Evolutionary conservation across 1,140 invertebrate species (phyloP), one percentile per base, ranked within the genome.

Genomic region (Tachypleus tridentatus): DNA sequence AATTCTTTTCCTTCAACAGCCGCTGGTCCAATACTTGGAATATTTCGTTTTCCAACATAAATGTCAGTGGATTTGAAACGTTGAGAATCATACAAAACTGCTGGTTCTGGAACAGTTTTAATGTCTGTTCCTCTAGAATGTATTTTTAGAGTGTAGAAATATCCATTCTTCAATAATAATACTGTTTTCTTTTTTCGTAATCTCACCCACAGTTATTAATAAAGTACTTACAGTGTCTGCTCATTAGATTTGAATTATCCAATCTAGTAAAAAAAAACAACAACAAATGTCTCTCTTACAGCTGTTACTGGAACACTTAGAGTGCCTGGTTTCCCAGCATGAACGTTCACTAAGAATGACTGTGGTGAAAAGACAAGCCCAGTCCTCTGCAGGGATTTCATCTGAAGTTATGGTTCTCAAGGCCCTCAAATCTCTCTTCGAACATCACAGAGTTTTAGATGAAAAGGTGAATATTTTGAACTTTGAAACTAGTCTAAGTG

Each of bases 371-470:
- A 81, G 97, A 67, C 94, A 97, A 77, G 88, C 91, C 51, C 92
- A 92, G 7, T 90, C 93, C 56, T 92, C 97, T 76, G 95, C 92
- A 11, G 96, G 96, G 1, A 96, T 99, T 69, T 98, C 95, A 69
- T 97, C 93, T 71, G 97, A 99, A 80, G 96, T 98, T 51, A 97
- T 99, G 82, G 96, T 99, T 29, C 83, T 99, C 4, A 99, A 99
- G 80, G 97, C 97, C 49, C 84, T 99, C 67, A 98, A 99, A 82
- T 97, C 93, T 69, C 84, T 99, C 62, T 99, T 99, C 82, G 97
- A 99, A 80, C 97, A 99, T 81, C 97, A 99, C 83, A 99, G 99
- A 81, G 97, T 95, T 59, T 81, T 99, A 62, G 97, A 99, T 82
- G 96, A 99, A 81, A 98, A 99, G 85, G 93, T 95, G 77, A 72